Conservation (phyloP, 2,797 vertebrate species). For the Acanthopagrus latus region DNA sequence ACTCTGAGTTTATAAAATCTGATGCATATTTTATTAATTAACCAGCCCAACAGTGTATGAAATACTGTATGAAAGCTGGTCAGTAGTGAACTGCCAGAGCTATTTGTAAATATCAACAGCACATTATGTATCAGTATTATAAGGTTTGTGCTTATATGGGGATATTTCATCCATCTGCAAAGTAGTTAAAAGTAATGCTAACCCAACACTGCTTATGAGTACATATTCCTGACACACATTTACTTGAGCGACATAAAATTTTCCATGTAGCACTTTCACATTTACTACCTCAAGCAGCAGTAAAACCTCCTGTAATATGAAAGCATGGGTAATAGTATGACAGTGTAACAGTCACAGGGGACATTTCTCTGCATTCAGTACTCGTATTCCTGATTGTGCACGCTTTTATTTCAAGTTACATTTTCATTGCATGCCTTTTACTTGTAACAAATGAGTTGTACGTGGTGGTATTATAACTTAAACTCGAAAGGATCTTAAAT, state of each 20-base stretch:
- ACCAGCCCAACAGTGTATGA: background rate
- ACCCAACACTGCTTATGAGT: too few species aligned
- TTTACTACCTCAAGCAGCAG: background rate
- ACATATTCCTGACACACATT: background rate
- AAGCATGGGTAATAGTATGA: background rate
- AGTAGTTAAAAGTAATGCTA: too few species aligned
- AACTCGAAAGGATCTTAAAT: background rate
- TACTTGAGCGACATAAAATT: background rate
- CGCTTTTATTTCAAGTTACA: background rate
- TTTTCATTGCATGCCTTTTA: background rate
- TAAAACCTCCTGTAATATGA: background rate
- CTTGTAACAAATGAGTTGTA: background rate
- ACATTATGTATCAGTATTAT: too few species aligned
- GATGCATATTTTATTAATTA: background rate
- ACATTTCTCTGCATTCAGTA: background rate
- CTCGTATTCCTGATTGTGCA: background rate
- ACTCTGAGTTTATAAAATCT: background rate
- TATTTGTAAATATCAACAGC: background rate
- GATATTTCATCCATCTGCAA: too few species aligned
- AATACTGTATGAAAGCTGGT: too few species aligned
- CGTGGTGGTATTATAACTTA: background rate
- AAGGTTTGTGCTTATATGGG: too few species aligned
- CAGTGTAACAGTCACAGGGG: background rate
- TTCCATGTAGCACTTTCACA: background rate
- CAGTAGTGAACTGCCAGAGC: background rate